Evolutionary conservation across 2,113 vertebrate genomes (phyloP).

Genomic region (Chloroceryle aenea): DNA sequence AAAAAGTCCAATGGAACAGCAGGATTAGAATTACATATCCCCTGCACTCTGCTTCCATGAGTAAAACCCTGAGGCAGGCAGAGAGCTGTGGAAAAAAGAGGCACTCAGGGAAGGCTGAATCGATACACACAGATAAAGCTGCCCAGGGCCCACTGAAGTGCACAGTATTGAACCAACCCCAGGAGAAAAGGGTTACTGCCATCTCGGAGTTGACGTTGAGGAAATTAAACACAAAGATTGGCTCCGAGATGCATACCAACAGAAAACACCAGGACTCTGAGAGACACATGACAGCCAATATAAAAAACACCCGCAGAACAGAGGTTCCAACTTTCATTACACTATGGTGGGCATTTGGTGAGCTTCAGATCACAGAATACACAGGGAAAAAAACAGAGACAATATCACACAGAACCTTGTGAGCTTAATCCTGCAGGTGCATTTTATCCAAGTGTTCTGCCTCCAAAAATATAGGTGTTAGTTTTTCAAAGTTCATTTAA

Average conservation of each 20-base stretch:
- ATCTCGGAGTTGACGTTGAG: not conserved
- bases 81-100: not conserved
- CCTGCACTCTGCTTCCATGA: not conserved
- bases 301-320: not conserved
- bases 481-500: not conserved
- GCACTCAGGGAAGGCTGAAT: not conserved
- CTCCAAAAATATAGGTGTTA: rapidly evolving
- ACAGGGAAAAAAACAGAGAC: not conserved
- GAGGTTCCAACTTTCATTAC: rapidly evolving
- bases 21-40: not conserved
- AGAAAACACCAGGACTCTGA: rapidly evolving
- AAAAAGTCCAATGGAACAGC: not conserved
- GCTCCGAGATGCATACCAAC: not conserved
- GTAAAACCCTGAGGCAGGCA: not conserved
- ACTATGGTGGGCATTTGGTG: not conserved
- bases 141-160: not conserved
- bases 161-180: rapidly evolving
- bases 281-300: not conserved
- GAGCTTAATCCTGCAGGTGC: not conserved
- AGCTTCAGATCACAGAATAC: not conserved
- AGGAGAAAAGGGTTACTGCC: not conserved
- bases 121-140: not conserved
- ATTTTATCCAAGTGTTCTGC: not conserved
- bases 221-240: not conserved
- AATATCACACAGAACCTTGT: not conserved